Base-by-base conservation (phyloP, 1,140 invertebrate species). In the Megalonaias nervosa region DNA sequence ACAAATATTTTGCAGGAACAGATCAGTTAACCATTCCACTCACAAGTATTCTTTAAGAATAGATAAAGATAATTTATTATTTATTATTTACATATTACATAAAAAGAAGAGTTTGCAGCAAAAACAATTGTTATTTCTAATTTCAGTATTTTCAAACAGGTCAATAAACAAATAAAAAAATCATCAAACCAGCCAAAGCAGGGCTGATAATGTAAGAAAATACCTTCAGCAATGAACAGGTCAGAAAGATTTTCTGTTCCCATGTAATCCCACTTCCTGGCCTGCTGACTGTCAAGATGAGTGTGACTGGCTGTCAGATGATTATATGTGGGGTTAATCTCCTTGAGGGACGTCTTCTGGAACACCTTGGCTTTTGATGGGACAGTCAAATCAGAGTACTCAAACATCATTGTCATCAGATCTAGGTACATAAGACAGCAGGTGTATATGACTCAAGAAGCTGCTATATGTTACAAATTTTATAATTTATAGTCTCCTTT, bases 401-500 rank as follows among this genome's bases (percentile, higher is more conserved):
- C 81, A 58, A 86, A 65, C 87, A 88, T 88, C 81, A 88, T 88
- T n/a, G 79, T 79, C 69, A 77, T 82, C 55, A 88, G 67, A 77
- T 86, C 87, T 86, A 48, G 38, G 9, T 0, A 48, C 6, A 48
- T 6, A 48, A 48, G 6, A 48, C 6, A 48, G 38, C 6, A 48
- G 38, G 38, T 48, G 11, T 48, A 48, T 11, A 48, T 48, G 38
- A 11, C 38, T 1, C 38, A 48, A 48, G 9, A 48, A 6, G 38
- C 38, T 48, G 5, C 38, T 6, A 48, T 48, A 48, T 48, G 38
- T 48, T 48, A 48, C 4, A 48, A 11, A 48, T 48, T 48, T 48
- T 48, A 48, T 48, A 48, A 48, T 48, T 48, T 11, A 11, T 48
- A 48, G 38, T 48, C 38, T 48, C 38, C 38, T 48, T 48, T 0